Evolutionary conservation across 2,888 invertebrate species (phyloP), one percentile per base, ranked within the genome.

Genomic region (Geophilus truncorum): DNA sequence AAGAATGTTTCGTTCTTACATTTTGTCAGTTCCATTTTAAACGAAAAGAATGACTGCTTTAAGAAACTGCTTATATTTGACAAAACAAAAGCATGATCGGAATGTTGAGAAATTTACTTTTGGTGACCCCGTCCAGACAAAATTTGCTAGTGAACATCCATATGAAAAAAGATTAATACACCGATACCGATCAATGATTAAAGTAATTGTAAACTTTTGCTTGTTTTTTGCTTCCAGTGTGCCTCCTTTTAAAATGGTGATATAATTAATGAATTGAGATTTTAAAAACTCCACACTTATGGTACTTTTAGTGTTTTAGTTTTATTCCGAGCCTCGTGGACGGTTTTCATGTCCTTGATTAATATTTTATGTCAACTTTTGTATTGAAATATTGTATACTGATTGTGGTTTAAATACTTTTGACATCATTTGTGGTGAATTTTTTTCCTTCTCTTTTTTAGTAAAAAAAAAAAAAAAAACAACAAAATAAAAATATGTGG

Each of bases 371-470:
- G 45, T 45, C 40, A 45, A 45, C 45, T 45, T 45, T 45, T 45
- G 15, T 45, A 45, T 45, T 45, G 45, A 45, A 45, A 45, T 45
- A 45, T 45, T 45, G 45, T 45, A 45, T 45, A 45, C 45, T 45
- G 45, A 45, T n/a, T 45, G 45, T 45, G 45, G n/a, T 62, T 62
- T 62, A 62, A 62, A 23, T 62, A 45, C 28, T 62, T 62, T 62
- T 62, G 62, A 62, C 62, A 62, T 45, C 62, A 62, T 62, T 62
- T 62, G 62, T 62, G 62, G 62, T 62, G 62, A 62, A 62, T 62
- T 25, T 62, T 62, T 62, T 21, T 62, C 25, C 25, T 25, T 25
- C 9, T 32, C 9, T 32, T 32, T 32, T 6, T 4, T 32, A 32
- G 9, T 6, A 32, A 32, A 32, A 18, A n/a, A 15, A 45, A n/a